Base-by-base conservation (phyloP, 2,797 vertebrate species). In the Crypturellus tataupa region DNA sequence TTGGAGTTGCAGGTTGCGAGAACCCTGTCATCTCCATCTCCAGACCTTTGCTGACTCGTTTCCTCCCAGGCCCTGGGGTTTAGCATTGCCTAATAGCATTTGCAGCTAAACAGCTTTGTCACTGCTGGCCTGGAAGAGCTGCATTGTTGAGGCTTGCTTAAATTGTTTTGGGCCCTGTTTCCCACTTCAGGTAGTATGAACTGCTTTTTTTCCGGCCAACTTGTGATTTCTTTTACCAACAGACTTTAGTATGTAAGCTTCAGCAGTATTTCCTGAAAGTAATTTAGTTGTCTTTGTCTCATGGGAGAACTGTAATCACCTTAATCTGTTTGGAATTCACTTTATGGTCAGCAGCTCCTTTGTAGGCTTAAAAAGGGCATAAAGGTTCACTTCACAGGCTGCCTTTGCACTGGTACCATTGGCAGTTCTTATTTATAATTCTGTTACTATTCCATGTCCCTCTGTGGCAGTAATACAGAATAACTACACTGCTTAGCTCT, bases 41-140 rank as follows among this genome's bases (percentile, higher is more conserved):
- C 46, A 67, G 90, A 76, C 20, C 69, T 79, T 78, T 91, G 55
- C n/a, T 88, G 70, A 37, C 46, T 85, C 84, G 39, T 91, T 94
- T 81, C 31, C 35, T 81, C 29, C 37, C 59, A 44, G n/a, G 39
- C n/a, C 9, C 10, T 13, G 35, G 51, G 85, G 63, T 90, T 94
- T 88, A 63, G 85, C 42, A 55, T 94, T 96, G 85, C 91, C 85
- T 94, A 80, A 91, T 9, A 88, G 63, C 0, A 0, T 71, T 87
- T 59, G 24, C 49, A 86, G 89, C 80, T 94, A 33, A 94, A 96
- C 67, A 93, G 87, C 89, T 96, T 96, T 94, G 94, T 96, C 94
- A 94, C 94, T 94, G 93, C 67, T 18, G 40, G 64, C 82, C 90
- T 86, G 80, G 93, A 85, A 93, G 83, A 91, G 56, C 91, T 91